Evolutionary conservation across 2,113 vertebrate species (phyloP), one percentile per base, ranked within the genome.

Genomic region (Alexandromys fortis): DNA sequence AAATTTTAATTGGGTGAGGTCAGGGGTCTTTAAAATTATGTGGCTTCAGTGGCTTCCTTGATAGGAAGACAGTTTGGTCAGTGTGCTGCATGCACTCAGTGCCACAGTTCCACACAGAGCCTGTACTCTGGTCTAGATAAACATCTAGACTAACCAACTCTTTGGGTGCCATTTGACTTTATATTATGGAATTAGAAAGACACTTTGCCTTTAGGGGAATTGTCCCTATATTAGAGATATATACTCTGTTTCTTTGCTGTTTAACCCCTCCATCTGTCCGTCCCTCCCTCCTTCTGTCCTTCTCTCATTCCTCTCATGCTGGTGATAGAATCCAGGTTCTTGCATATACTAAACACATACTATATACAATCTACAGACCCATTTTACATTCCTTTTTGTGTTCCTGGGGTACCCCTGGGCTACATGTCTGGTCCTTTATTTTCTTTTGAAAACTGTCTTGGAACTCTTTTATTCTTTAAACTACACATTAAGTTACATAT

Each of bases 391-490:
- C 19, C 35, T 49, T 70, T 86, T 67, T 49, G 14, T 68, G 17
- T 35, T 68, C 47, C 63, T 68, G 42, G 26, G 17, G 17, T 47
- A 47, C 42, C 65, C 28, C 30, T 68, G 70, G 7, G 28, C 33
- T 73, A 49, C 9, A 47, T 26, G 22, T 33, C 75, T 11, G 14
- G 22, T 28, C 24, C 47, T 91, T 24, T n/a, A 7, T 92, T 96
- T 95, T 96, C 55, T 93, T 95, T 94, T 65, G 49, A 96, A 95
- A 92, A 79, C 45, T n/a, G 91, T 65, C 77, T 73, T 86, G 38
- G 35, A 95, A 94, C n/a, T 67, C 3, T 87, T 93, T 97, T 96
- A 38, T 63, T 91, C 24, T 65, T 95, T 85, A 67, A 81, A 79
- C 26, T 76, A 45, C 19, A 75, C 30, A 63, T 81, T 78, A 94